phyloP scores from a whole-genome alignment of 2,113 vertebrate genomes.

The Triplophysa dalaica region DNA sequence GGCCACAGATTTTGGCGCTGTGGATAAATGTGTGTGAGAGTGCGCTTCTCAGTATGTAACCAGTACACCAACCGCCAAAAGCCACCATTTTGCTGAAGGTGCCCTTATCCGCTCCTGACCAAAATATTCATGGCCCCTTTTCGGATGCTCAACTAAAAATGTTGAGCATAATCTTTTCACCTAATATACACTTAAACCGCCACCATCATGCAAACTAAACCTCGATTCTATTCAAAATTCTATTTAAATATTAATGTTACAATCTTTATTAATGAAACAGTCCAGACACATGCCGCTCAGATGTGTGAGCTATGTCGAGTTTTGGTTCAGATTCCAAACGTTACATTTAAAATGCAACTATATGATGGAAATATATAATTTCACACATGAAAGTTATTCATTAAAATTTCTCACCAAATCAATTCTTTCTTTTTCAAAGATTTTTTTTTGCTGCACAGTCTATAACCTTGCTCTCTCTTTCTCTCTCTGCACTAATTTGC shows the following conservation, averaged over 20 bases:
- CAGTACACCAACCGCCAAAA: conserved; percentile 55
- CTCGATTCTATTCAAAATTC: too few species aligned
- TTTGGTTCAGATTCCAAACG: too few species aligned
- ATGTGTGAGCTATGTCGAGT: too few species aligned
- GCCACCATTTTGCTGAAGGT: conserved; percentile 54
- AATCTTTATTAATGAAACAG: too few species aligned
- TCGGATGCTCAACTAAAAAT: not conserved
- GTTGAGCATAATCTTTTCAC: too few species aligned
- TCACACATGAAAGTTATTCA: not conserved
- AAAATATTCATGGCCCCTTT: conserved; percentile 31
- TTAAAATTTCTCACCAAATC: not conserved
- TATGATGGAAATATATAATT: too few species aligned
- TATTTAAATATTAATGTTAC: too few species aligned
- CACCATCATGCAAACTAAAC: too few species aligned
- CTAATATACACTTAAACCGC: too few species aligned
- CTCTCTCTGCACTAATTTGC: not conserved
- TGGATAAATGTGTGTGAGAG: conserved; percentile 3
- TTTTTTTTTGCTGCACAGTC: not conserved
- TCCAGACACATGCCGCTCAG: too few species aligned
- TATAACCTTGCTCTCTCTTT: not conserved
- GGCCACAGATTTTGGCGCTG: conserved; percentile 44
- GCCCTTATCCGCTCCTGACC: conserved; percentile 45
- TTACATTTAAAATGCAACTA: too few species aligned
- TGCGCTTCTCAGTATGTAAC: conserved; percentile 47
- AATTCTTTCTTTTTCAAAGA: not conserved